Percentiles rank a stretch among this genome's conserved stretches.
Evolutionary conservation across 2,888 invertebrate species (phyloP).

Genomic region (Drosophila vallismaia): DNA sequence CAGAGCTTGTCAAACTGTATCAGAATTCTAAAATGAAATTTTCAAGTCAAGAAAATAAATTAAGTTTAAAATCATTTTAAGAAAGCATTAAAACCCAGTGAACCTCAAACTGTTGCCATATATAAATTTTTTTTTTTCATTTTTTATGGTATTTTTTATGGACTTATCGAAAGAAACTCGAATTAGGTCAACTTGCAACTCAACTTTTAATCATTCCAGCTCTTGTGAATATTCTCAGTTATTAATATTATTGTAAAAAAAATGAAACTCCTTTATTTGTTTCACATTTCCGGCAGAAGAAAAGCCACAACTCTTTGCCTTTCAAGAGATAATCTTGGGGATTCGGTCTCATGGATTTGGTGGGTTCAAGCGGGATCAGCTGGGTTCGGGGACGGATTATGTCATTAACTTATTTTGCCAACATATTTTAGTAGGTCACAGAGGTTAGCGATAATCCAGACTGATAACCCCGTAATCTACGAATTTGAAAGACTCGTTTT

Average conservation of each 20-base stretch:
- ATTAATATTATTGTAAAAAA: conserved; percentile 36
- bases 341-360: not conserved
- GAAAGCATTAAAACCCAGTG: too few relatives aligned
- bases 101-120: not conserved
- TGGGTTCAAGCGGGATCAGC: conserved; percentile 47
- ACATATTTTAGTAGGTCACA: conserved; percentile 9
- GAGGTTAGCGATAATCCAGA: conserved; percentile 52
- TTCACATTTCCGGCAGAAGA: conserved; percentile 62
- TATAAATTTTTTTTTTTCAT: not conserved
- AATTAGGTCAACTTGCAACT: conserved; percentile 68
- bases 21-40: not conserved
- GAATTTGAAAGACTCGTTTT: conserved; percentile 6
- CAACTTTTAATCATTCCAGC: conserved; percentile 31
- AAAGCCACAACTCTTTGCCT: conserved; percentile 40
- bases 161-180: conserved; percentile 4
- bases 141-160: not conserved
- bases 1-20: conserved; percentile 15
- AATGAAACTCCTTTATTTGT: conserved; percentile 22
- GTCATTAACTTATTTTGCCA: conserved; percentile 49
- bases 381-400: conserved; percentile 47
- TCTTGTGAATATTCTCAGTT: conserved; percentile 25
- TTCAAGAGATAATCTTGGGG: conserved; percentile 16
- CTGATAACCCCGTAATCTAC: conserved; percentile 57
- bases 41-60: not conserved
- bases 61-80: too few relatives aligned